Base-by-base conservation (phyloP, 2,888 invertebrate genomes). In the Cyclophora albipunctata region DNA sequence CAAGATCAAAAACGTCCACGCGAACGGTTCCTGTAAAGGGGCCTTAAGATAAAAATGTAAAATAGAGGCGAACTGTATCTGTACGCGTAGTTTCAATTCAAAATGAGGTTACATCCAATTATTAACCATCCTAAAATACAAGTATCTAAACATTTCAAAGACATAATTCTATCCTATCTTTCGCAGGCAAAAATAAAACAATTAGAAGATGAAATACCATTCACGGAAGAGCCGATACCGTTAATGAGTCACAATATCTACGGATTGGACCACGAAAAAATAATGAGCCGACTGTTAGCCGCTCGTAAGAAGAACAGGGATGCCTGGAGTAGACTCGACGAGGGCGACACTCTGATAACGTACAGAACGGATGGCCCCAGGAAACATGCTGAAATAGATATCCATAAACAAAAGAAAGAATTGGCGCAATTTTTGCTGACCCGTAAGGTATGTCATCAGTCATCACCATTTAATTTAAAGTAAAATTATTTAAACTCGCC, bases 201-300 rank as follows among this genome's bases (percentile, higher is more conserved):
- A 47, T 49, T 88, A 37, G 88, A 88, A 63, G 80, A 81, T 3
- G 70, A 78, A 46, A 45, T 67, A 3, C 72, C 75, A 3, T 52
- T 75, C 40, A 69, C 71, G 45, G 84, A 90, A 42, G 79, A 89
- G 4, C 75, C 84, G 3, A 62, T 93, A 54, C 94, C 94, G 2
- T 80, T 89, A 54, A 95, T 95, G 94, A 91, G 91, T 1, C 90
- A 94, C 57, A 91, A 92, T 74, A 91, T 94, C 3, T 90, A 92
- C 42, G 94, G 93, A 0, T 76, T 96, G 45, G 90, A 95, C 73
- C 93, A 93, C 64, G 77, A 81, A 0, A 82, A 79, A 50, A 93
- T 95, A 44, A 90, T 94, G 90, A 84, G 80, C 42, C 81, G 89
- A 47, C 81, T 92, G 1, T 50, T 87, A 5, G 81, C 80, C 0